phyloP scores from a whole-genome alignment of 2,888 invertebrate genomes.

The Cenopis cana region DNA sequence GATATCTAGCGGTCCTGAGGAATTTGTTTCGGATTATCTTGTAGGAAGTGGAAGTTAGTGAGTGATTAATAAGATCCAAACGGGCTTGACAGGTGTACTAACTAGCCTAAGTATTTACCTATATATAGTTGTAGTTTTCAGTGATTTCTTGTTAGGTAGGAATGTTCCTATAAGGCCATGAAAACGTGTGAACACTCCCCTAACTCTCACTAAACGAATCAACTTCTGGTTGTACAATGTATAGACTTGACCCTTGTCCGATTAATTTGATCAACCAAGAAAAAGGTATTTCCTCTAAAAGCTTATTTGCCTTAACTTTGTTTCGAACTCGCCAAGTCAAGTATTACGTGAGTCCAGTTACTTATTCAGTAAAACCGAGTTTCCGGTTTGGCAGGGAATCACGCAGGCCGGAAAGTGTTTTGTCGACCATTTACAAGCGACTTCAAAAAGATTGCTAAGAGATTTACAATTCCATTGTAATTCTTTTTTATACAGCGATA shows the following conservation, averaged over 20 bases:
- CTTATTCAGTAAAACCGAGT: neutral
- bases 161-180: neutral
- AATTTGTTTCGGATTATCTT: neutral
- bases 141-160: too few species aligned
- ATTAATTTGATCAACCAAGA: conserved; percentile 38
- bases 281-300: conserved; percentile 26
- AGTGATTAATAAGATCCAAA: too few species aligned
- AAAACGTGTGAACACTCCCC: conserved; percentile 3
- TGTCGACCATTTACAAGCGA: neutral
- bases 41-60: too few species aligned
- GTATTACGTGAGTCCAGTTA: conserved; percentile 13
- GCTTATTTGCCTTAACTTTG: conserved; percentile 33
- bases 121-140: too few species aligned
- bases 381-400: conserved; percentile 10
- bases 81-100: too few species aligned
- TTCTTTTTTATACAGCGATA: neutral
- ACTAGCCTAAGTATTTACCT: too few species aligned
- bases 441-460: neutral
- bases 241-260: conserved; percentile 23
- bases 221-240: conserved; percentile 3
- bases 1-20: neutral
- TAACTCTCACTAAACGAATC: conserved; percentile 22
- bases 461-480: neutral
- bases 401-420: conserved; percentile 1
- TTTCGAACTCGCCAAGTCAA: conserved; percentile 13